Percentiles rank a stretch among this genome's conserved stretches.
Evolutionary conservation across 1,140 invertebrate genomes (phyloP).

Genomic region (Lerema accius): DNA sequence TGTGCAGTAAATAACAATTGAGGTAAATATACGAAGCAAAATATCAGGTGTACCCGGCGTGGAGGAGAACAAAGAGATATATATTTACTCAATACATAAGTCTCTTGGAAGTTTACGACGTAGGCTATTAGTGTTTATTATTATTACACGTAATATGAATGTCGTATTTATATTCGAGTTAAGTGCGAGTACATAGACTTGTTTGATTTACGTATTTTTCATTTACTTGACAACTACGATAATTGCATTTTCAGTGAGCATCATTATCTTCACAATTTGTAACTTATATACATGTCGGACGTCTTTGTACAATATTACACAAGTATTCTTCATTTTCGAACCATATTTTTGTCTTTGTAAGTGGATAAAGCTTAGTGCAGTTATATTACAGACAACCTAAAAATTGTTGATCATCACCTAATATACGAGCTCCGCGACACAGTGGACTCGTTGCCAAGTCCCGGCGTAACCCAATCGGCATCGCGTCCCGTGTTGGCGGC

Average conservation of each 20-base stretch:
- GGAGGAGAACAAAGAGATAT: constrained; percentile 1
- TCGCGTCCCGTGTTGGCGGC: constrained; percentile 21
- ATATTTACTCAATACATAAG: not conserved
- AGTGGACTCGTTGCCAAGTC: constrained; percentile 15
- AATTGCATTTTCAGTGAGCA: too few relatives aligned
- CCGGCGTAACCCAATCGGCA: constrained; percentile 21
- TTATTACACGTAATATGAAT: not conserved
- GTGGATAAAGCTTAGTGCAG: too few relatives aligned
- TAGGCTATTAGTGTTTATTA: not conserved
- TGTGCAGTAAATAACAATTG: not conserved
- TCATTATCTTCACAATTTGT: too few relatives aligned
- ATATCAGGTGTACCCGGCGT: not conserved
- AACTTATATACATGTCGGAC: too few relatives aligned
- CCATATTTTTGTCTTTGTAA: too few relatives aligned
- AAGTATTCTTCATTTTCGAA: too few relatives aligned
- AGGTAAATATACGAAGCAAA: not conserved
- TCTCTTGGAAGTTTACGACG: constrained; percentile 8
- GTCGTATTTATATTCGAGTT: not conserved
- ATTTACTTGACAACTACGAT: not conserved
- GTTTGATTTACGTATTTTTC: not conserved
- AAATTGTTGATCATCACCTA: constrained; percentile 22
- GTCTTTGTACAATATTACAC: too few relatives aligned
- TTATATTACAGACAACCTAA: too few relatives aligned
- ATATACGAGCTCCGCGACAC: constrained; percentile 3
- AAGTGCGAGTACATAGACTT: not conserved